phyloP scores from a whole-genome alignment of 2,888 invertebrate species.

The Odontothrips loti region DNA sequence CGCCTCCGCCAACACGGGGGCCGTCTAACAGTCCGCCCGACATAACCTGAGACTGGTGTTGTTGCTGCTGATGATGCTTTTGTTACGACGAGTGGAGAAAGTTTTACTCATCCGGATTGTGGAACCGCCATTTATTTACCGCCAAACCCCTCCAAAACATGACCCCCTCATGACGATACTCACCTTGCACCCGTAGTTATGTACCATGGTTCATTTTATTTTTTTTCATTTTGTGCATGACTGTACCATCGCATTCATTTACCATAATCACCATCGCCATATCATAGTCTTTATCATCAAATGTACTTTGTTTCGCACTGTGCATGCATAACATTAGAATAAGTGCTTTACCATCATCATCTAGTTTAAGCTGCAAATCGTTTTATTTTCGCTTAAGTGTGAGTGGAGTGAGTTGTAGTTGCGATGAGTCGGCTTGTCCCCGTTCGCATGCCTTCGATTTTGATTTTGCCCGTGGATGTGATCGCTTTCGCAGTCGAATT shows the following conservation, averaged over 20 bases:
- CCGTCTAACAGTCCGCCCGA: slow-evolving; percentile 39
- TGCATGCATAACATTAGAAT: not conserved
- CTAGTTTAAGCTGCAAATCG: not conserved
- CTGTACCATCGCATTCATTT: not conserved
- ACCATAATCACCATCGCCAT: not conserved
- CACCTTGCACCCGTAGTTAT: not conserved
- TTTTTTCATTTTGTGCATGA: not conserved
- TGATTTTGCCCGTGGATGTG: not conserved
- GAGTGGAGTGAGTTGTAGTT: not conserved
- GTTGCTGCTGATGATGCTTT: not conserved
- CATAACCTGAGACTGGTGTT: not conserved
- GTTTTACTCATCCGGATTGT: slow-evolving; percentile 5
- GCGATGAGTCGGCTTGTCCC: not conserved
- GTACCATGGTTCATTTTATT: not conserved
- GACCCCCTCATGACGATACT: not conserved
- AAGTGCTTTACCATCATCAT: not conserved
- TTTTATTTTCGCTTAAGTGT: not conserved
- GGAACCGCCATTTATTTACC: not conserved
- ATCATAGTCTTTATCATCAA: not conserved
- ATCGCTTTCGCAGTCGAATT: not conserved
- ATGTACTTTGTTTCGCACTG: not conserved
- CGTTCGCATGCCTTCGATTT: not conserved
- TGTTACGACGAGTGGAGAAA: not conserved
- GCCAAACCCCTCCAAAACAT: not conserved
- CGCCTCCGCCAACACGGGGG: slow-evolving; percentile 42